Evolutionary conservation across 2,113 vertebrate genomes (phyloP).

Genomic region (Atherinomorus stipes): DNA sequence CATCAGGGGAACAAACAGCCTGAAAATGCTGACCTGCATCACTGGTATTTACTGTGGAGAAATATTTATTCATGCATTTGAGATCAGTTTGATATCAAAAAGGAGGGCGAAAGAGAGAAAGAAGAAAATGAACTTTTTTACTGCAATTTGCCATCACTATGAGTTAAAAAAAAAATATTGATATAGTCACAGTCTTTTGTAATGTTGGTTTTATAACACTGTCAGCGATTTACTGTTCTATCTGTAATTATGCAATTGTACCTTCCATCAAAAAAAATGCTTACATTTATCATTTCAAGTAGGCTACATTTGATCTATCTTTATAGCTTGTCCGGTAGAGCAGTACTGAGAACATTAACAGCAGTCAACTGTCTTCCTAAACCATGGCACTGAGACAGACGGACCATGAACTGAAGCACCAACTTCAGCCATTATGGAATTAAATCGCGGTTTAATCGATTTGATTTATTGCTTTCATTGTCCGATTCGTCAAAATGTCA

Average conservation of each 20-base stretch:
- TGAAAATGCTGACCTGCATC: background rate
- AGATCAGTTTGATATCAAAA: background rate
- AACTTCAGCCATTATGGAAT: constrained; percentile 3
- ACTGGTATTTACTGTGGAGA: background rate
- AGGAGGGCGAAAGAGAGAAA: too few relatives aligned
- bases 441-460: background rate
- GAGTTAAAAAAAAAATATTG: constrained; percentile 1
- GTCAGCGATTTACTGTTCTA: background rate
- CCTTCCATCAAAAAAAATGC: background rate
- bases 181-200: background rate
- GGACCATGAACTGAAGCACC: background rate
- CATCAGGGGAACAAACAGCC: background rate
- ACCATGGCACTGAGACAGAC: background rate
- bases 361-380: background rate
- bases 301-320: background rate
- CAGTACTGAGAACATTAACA: background rate
- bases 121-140: too few relatives aligned
- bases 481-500: background rate
- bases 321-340: background rate
- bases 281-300: background rate
- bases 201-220: background rate
- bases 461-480: background rate
- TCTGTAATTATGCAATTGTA: background rate
- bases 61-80: background rate
- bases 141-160: background rate